Conservation (phyloP, 2,888 invertebrate genomes). For the Miltochrista miniata region DNA sequence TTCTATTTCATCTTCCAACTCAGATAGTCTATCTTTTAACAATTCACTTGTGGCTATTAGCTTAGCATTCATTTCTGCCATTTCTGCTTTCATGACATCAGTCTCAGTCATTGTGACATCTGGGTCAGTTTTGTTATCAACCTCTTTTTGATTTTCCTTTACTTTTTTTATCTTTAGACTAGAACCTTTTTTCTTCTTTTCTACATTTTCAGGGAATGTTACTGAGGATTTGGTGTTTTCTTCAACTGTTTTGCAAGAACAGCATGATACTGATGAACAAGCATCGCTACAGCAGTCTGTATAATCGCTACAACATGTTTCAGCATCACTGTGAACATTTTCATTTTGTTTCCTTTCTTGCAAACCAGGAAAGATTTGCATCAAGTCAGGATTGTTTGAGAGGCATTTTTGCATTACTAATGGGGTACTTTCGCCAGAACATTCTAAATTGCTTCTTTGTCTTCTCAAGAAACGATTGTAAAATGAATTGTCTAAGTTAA, state of each 20-base stretch:
- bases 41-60: slow-evolving; percentile 83
- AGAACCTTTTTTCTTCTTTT: slow-evolving; percentile 30
- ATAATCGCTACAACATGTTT: slow-evolving; percentile 59
- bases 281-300: slow-evolving; percentile 64
- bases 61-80: slow-evolving; percentile 75
- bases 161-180: slow-evolving; percentile 31
- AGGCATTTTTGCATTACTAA: slow-evolving; percentile 69
- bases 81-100: slow-evolving; percentile 63
- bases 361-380: slow-evolving; percentile 62
- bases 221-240: slow-evolving; percentile 24
- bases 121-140: slow-evolving; percentile 42
- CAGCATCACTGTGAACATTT: slow-evolving; percentile 54
- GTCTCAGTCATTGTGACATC: slow-evolving; percentile 56
- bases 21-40: slow-evolving; percentile 84
- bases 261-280: slow-evolving; percentile 65
- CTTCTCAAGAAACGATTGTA: slow-evolving; percentile 80
- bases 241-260: slow-evolving; percentile 70
- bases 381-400: slow-evolving; percentile 60
- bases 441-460: slow-evolving; percentile 59
- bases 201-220: slow-evolving; percentile 24
- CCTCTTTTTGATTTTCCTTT: slow-evolving; percentile 42
- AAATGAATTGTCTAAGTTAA: slow-evolving; percentile 87
- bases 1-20: slow-evolving; percentile 86
- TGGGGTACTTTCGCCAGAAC: slow-evolving; percentile 74
- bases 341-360: slow-evolving; percentile 40